A percentile compares a stretch with the other conserved stretches of the same genome.
Conservation (phyloP, 2,888 invertebrate species). For the Eristalis pertinax region DNA sequence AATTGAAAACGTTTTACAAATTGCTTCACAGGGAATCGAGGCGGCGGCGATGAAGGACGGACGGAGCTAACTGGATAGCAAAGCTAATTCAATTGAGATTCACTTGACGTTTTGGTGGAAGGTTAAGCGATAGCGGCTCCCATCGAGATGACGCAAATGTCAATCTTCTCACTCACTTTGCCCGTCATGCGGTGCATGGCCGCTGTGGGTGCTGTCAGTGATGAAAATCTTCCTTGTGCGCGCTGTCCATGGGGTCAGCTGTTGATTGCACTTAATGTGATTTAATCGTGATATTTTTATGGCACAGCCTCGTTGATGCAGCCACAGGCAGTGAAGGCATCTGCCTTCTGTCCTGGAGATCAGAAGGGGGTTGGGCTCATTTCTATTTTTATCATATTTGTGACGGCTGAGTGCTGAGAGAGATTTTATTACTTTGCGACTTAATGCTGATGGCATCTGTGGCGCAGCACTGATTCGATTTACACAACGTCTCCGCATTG, state of each 20-base stretch:
- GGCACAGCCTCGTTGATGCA: slow-evolving; percentile 12
- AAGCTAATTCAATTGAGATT: slow-evolving; percentile 44
- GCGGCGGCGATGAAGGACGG: neutral
- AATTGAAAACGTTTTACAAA: slow-evolving; percentile 47
- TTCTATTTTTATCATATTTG: neutral
- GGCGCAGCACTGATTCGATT: neutral
- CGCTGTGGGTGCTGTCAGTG: slow-evolving; percentile 8
- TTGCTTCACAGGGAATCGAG: neutral
- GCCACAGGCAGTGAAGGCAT: neutral
- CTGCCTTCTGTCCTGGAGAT: neutral
- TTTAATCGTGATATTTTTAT: slow-evolving; percentile 40
- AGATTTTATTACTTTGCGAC: neutral
- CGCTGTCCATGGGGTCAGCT: slow-evolving; percentile 38
- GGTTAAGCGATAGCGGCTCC: slow-evolving; percentile 6
- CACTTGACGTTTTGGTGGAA: slow-evolving; percentile 42
- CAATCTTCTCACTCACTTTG: slow-evolving; percentile 8
- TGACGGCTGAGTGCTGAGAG: neutral
- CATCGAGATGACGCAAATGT: neutral
- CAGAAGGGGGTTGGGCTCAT: neutral
- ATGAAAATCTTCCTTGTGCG: neutral
- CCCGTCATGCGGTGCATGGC: slow-evolving; percentile 4
- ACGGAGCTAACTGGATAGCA: neutral
- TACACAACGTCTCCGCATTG: too few species aligned
- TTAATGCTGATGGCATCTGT: neutral
- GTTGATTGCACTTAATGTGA: slow-evolving; percentile 49